These are phyloP conservation scores for Scleropages formosus DNA, from an alignment of 2,797 vertebrate species.

Conservation along the genomic window DNA sequence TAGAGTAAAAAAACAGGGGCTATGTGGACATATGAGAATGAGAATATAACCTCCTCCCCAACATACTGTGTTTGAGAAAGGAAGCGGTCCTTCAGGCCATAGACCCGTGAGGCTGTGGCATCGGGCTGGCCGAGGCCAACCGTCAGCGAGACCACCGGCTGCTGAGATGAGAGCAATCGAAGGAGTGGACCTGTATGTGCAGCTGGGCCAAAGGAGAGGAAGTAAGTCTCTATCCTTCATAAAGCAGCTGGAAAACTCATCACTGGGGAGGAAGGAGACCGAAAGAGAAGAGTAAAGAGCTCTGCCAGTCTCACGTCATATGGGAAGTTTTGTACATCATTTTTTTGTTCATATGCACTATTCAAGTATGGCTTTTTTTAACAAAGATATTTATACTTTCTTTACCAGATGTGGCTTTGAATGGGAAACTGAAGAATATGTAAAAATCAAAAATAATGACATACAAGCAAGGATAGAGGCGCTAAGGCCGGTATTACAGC, in stretches of 20 bases:
- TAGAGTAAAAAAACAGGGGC: slow-evolving; percentile 2
- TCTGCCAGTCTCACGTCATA: background rate
- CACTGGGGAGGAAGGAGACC: background rate
- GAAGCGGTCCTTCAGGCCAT: background rate
- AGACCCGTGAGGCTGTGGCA: background rate
- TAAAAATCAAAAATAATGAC: too few relatives aligned
- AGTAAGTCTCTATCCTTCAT: background rate
- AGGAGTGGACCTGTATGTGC: background rate
- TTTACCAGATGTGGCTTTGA: too few relatives aligned
- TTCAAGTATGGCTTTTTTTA: too few relatives aligned
- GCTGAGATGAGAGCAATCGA: background rate
- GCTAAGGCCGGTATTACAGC: too few relatives aligned
- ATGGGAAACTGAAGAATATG: too few relatives aligned
- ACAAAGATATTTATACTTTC: too few relatives aligned
- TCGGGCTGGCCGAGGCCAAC: background rate
- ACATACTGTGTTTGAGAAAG: background rate
- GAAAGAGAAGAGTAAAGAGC: background rate
- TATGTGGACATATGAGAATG: background rate
- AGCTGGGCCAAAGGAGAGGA: background rate
- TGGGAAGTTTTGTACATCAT: too few relatives aligned
- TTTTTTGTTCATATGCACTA: too few relatives aligned
- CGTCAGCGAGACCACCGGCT: background rate
- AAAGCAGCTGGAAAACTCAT: background rate
- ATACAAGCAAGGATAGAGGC: too few relatives aligned
- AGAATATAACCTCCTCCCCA: too few relatives aligned